Conservation (phyloP, 2,797 vertebrate species). For the Acanthis flammea region DNA sequence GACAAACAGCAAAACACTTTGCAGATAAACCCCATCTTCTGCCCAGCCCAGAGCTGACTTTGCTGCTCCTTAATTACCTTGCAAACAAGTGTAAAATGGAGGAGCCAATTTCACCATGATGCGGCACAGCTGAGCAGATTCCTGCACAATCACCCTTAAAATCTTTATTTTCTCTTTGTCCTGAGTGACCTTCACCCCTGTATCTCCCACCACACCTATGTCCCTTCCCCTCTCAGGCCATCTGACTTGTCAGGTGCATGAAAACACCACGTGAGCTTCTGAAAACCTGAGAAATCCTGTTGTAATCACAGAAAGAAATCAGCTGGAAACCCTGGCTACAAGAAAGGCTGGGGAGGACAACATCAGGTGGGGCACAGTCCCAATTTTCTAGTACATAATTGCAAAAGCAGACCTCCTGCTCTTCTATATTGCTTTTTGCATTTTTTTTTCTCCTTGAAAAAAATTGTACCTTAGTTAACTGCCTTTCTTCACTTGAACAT, state of each 20-base stretch:
- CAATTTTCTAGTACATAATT: background rate
- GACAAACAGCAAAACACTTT: accelerated
- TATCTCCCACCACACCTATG: background rate
- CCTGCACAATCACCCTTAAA: background rate
- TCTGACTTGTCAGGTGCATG: accelerated
- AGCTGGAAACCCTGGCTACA: background rate
- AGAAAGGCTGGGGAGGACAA: constrained; percentile 38
- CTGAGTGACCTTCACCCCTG: background rate
- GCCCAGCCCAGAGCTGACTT: accelerated
- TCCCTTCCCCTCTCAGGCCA: background rate
- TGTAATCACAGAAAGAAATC: background rate
- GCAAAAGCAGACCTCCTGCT: background rate
- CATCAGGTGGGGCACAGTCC: background rate
- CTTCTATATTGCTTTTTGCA: background rate
- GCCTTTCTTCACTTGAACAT: constrained; percentile 5
- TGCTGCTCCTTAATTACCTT: accelerated
- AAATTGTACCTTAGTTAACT: background rate
- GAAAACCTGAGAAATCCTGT: background rate
- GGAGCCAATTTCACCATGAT: accelerated
- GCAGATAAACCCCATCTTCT: accelerated
- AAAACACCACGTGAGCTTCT: background rate
- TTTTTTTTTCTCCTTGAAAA: background rate
- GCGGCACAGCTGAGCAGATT: background rate
- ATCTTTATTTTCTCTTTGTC: background rate
- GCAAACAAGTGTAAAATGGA: background rate